phyloP scores from a whole-genome alignment of 2,113 vertebrate species.

The Pachycephala philippinensis region DNA sequence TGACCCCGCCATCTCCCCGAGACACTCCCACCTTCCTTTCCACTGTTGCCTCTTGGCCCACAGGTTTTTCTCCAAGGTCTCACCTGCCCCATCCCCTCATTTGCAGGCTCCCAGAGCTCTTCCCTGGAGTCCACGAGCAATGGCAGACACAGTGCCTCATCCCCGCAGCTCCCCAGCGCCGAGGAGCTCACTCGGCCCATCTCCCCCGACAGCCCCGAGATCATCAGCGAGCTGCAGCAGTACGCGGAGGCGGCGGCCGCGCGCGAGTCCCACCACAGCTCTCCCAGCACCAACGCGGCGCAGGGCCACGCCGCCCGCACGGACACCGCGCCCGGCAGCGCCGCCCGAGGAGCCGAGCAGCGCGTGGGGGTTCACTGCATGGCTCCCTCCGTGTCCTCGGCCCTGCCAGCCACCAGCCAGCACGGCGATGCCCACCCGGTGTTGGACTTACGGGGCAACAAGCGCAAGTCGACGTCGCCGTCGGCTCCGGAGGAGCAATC shows the following conservation, averaged over 20 bases:
- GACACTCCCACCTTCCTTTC: background rate
- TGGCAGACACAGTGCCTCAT: constrained; percentile 88
- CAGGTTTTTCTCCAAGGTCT: background rate
- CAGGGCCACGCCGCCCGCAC: constrained; percentile 38
- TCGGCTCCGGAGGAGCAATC: constrained; percentile 73
- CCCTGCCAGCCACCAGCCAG: constrained; percentile 69
- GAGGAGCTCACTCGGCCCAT: constrained; percentile 78
- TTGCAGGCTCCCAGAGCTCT: constrained; percentile 79
- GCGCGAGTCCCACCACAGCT: constrained; percentile 66
- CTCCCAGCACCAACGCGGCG: constrained; percentile 54
- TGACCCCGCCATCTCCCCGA: background rate
- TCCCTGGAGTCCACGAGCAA: constrained; percentile 78
- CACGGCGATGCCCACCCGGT: constrained; percentile 63
- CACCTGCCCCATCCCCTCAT: background rate
- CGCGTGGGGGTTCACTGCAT: constrained; percentile 70
- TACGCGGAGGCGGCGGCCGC: constrained; percentile 79
- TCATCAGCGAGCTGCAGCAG: constrained; percentile 89
- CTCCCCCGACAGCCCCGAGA: constrained; percentile 88
- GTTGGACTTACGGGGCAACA: constrained; percentile 82
- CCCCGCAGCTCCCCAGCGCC: constrained; percentile 79
- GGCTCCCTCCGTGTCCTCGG: constrained; percentile 52
- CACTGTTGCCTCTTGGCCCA: background rate
- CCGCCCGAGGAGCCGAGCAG: constrained; percentile 67
- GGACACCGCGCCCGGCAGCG: constrained; percentile 40
- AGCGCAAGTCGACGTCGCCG: constrained; percentile 80